Percentiles rank a stretch among this genome's conserved stretches.
Conservation (phyloP, 2,113 vertebrate species). For the Cichladusa arquata region DNA sequence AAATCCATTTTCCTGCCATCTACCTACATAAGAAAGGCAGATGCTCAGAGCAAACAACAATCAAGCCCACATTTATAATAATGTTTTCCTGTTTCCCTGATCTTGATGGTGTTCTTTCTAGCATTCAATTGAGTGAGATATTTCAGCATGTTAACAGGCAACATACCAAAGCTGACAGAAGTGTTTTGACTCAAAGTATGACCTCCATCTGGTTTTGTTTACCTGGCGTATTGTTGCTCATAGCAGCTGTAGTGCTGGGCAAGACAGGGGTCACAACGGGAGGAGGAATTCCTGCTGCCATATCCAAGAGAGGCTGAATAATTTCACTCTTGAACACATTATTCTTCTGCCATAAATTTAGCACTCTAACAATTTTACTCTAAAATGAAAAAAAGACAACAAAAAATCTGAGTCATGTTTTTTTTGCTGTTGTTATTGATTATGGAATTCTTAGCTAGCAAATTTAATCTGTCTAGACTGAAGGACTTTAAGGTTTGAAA, state of each 20-base stretch:
- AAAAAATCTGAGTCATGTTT: neutral
- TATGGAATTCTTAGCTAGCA: neutral
- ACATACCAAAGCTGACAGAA: neutral
- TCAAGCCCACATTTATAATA: neutral
- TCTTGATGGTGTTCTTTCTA: neutral
- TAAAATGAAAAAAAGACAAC: constrained; percentile 63
- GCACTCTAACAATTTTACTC: constrained; percentile 98
- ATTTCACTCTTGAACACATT: constrained; percentile 98
- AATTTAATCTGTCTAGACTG: neutral
- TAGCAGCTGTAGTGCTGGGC: constrained; percentile 83
- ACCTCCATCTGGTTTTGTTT: constrained; percentile 32
- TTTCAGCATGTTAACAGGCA: neutral
- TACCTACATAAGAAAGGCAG: neutral
- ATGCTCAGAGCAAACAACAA: neutral
- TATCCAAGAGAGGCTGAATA: constrained; percentile 95
- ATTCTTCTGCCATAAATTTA: constrained; percentile 99
- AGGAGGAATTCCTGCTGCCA: constrained; percentile 94
- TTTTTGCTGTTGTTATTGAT: neutral
- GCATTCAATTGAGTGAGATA: neutral
- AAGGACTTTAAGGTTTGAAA: neutral
- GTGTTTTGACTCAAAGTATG: neutral
- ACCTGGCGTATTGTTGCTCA: constrained; percentile 97
- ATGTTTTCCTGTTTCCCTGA: neutral
- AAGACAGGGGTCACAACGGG: constrained; percentile 89
- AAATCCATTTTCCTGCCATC: neutral